Evolutionary conservation across 2,888 invertebrate genomes (phyloP).

Genomic region (Pherbina coryleti): DNA sequence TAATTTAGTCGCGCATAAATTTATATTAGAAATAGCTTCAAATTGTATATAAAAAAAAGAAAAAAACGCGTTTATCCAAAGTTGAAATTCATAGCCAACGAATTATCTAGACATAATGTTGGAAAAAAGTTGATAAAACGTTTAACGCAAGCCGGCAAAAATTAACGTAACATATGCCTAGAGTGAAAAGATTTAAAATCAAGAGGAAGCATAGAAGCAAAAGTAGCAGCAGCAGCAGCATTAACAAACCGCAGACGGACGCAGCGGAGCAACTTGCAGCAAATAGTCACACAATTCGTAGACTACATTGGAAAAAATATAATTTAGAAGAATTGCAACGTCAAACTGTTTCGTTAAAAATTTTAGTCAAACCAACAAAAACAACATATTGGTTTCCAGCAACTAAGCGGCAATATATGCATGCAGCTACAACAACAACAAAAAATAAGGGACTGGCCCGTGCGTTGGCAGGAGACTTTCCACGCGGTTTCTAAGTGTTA

Average conservation of each 20-base stretch:
- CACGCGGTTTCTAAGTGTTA: slow-evolving; percentile 4
- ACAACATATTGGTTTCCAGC: slow-evolving; percentile 29
- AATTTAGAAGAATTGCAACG: not conserved
- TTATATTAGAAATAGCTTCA: slow-evolving; percentile 43
- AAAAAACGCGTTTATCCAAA: slow-evolving; percentile 47
- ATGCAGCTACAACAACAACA: slow-evolving; percentile 16
- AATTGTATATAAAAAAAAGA: slow-evolving; percentile 46
- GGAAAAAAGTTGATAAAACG: slow-evolving; percentile 47
- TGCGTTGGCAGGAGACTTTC: slow-evolving; percentile 25
- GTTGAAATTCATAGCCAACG: slow-evolving; percentile 45
- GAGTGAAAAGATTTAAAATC: slow-evolving; percentile 31
- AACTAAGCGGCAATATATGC: slow-evolving; percentile 31
- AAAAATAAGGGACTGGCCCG: not conserved
- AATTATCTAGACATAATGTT: slow-evolving; percentile 45
- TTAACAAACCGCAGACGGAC: slow-evolving; percentile 15
- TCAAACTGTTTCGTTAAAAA: not conserved
- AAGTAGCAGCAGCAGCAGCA: slow-evolving; percentile 28
- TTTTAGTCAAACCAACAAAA: not conserved
- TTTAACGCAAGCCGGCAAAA: slow-evolving; percentile 43
- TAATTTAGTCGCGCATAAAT: slow-evolving; percentile 36
- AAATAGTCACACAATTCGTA: slow-evolving; percentile 2
- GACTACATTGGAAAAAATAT: not conserved
- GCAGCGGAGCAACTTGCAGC: not conserved
- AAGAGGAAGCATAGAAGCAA: slow-evolving; percentile 43
- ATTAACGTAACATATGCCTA: slow-evolving; percentile 45